Evolutionary conservation across 2,888 invertebrate species (phyloP), one percentile per base, ranked within the genome.

Genomic region (Heliconius erato): DNA sequence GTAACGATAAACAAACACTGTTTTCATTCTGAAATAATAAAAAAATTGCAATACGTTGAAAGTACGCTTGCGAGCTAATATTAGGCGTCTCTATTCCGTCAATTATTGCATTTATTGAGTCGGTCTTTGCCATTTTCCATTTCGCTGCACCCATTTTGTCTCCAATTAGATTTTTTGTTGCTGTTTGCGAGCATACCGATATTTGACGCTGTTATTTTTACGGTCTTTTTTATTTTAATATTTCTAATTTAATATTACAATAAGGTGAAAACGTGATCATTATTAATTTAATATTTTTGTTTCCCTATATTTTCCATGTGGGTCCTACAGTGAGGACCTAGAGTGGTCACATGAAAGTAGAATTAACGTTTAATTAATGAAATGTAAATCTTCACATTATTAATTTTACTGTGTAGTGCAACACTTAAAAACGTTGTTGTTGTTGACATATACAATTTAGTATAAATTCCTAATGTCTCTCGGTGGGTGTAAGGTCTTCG

Each of bases 61-160:
- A 84, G 82, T 83, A 84, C 81, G 84, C 79, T 76, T 81, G 80
- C 81, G 80, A 77, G 76, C 79, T 69, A 85, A 85, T 83, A 86
- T 87, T 85, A 87, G 87, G 86, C 85, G 82, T 84, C 68, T 84
- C 76, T 63, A 74, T 76, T 80, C 82, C 72, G 83, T 86, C 85
- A 85, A 86, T 87, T 85, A 87, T 85, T 85, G 85, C 83, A 82
- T 84, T 84, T 85, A 86, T 87, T 85, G 85, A 85, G 80, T 84
- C 83, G 79, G 82, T 79, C 85, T 82, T 82, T 68, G 82, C 83
- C 79, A 82, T 84, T 84, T 82, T 74, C 81, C 72, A 67, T 67
- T 68, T 49, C 68, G 74, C 79, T 72, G 54, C 72, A 40, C 83
- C 77, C 59, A 72, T 82, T 78, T 78, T 68, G 79, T 74, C 77